Evolutionary conservation across 2,888 invertebrate species (phyloP), one percentile per base, ranked within the genome.

Genomic region (Spodoptera picta): DNA sequence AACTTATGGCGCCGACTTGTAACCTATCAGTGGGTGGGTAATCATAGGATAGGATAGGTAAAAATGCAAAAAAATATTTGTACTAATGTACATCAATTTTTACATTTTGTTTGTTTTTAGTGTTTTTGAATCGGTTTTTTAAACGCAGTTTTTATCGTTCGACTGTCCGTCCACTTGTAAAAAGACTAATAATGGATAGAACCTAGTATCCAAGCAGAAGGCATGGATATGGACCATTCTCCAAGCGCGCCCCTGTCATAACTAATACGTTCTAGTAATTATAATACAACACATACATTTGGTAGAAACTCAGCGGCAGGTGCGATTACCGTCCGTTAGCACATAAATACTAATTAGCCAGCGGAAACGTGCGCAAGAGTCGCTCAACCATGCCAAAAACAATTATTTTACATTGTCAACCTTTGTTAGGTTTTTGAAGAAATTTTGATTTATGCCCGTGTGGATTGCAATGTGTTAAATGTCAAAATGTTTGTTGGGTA

Each of bases 321-420:
- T 87, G 87, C 56, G 59, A 69, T 65, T 68, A 69, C 65, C 58
- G 58, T 77, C 49, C 59, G 66, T 74, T 76, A 69, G 62, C 69
- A 76, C 79, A 81, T 82, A 80, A 81, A 83, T 79, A 83, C 81
- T 86, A 87, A 89, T 88, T 86, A 87, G 78, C 56, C 72, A 73
- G 64, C 79, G 85, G 84, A 86, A 85, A 78, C 74, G 69, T 79
- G 77, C 81, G 80, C 73, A 52, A 43, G 65, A 63, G 59, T 63
- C 53, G 60, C 68, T 66, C 73, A 46, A 41, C 65, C 73, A 65
- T 87, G 90, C 89, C 90, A 90, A 87, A 65, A 82, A 82, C 86
- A 77, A 88, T 88, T 78, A 79, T 71, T 82, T 69, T 64, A 74
- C 66, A 74, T 71, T 68, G 75, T 74, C 66, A 66, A 66, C 55